A percentile compares a stretch with the other conserved stretches of the same genome.
Evolutionary conservation across 92 coral and sea anemone species (phyloP).

Genomic region (Paragorgia papillata): DNA sequence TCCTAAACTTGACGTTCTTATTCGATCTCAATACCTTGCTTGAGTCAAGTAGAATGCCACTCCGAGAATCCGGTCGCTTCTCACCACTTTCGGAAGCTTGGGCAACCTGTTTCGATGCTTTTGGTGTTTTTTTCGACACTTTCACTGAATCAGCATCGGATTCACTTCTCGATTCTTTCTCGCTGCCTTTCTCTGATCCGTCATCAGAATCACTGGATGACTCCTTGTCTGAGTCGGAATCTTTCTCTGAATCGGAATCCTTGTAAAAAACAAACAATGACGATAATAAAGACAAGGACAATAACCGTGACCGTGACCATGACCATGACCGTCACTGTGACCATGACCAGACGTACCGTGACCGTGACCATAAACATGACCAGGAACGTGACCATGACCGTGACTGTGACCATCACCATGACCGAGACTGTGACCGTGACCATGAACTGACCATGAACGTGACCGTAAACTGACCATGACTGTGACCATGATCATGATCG

Average conservation of each 20-base stretch:
- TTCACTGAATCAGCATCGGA: slow-evolving; percentile 20
- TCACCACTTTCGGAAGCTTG: neutral
- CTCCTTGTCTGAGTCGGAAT: slow-evolving; percentile 21
- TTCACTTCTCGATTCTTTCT: slow-evolving; percentile 12
- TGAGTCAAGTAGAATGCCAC: slow-evolving; percentile 14
- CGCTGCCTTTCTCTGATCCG: slow-evolving; percentile 5
- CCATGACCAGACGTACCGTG: no score
- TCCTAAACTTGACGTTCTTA: neutral
- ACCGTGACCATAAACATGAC: no score
- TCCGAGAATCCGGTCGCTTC: slow-evolving; percentile 33
- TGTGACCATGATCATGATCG: no score
- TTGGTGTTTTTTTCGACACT: neutral
- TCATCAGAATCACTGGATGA: neutral
- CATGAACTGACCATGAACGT: no score
- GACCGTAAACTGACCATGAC: no score
- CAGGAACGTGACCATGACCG: no score
- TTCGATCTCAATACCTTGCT: slow-evolving; percentile 24
- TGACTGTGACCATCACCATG: no score
- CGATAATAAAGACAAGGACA: no score
- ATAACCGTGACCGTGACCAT: no score
- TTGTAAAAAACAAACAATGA: no score
- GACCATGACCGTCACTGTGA: no score
- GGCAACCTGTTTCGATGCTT: neutral
- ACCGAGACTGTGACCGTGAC: no score
- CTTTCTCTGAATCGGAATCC: slow-evolving; percentile 9